These are phyloP conservation scores for Emesis furor DNA, from an alignment of 2,888 invertebrate species.

Conservation along the genomic window DNA sequence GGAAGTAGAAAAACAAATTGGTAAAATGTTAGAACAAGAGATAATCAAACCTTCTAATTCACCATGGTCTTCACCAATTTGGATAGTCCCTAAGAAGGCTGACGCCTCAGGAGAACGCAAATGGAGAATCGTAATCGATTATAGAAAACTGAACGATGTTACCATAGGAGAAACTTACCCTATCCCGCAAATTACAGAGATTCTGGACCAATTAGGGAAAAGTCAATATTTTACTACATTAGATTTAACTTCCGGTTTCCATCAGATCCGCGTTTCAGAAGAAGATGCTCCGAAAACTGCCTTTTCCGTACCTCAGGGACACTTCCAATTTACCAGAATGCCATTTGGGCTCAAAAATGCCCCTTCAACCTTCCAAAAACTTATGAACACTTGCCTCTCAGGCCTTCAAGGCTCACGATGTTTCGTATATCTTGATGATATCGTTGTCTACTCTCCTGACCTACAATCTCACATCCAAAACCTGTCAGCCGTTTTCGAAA, in stretches of 20 bases:
- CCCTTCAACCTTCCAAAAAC: neutral
- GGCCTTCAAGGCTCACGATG: neutral
- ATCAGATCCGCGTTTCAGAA: conserved; percentile 44
- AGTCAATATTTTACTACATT: conserved; percentile 57
- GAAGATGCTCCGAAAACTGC: conserved; percentile 57
- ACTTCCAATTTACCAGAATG: conserved; percentile 58
- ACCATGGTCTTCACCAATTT: neutral
- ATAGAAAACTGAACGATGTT: neutral
- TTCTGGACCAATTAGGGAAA: conserved; percentile 27
- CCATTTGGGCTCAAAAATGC: conserved; percentile 46
- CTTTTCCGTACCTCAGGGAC: conserved; percentile 56
- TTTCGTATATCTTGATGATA: neutral
- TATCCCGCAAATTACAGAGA: conserved; percentile 16
- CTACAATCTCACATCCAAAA: neutral
- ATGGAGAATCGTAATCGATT: neutral
- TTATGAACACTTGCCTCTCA: neutral
- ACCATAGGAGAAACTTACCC: conserved; percentile 30
- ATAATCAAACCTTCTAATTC: neutral
- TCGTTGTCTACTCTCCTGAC: neutral
- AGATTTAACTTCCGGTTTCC: conserved; percentile 57
- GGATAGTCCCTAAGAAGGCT: neutral
- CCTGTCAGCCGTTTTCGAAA: neutral
- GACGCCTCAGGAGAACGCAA: neutral
- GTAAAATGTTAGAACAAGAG: neutral
- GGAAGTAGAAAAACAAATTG: neutral